Base-by-base conservation (phyloP, 1,140 invertebrate species). In the Drosophila asahinai region DNA sequence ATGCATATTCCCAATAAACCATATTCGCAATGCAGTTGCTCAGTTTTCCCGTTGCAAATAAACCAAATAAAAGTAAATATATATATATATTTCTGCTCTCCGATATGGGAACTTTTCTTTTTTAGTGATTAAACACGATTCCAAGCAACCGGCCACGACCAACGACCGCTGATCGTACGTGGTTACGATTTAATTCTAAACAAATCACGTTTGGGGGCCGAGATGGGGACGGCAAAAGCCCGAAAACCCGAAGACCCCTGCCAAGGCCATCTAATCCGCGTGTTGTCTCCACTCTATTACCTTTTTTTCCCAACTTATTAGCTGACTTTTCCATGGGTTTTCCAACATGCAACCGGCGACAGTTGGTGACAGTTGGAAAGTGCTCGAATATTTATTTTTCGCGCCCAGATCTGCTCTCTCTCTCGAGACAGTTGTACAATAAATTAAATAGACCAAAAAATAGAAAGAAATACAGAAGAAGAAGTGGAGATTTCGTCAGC, bases 61-160 rank as follows among this genome's bases (percentile, higher is more conserved):
- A 33, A 40, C 33, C 19, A 30, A 6, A 30, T 30, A 30, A 27
- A 42, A 38, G 7, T 40, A 42, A 2, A 14, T 27, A 25, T 25
- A 19, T 60, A 19, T 60, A 48, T 3, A 42, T 36, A 60, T 52
- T 62, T 65, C 63, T 63, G 63, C n/a, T 70, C 25, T 57, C 6
- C 43, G 57, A 67, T 77, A 51, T 55, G 75, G 49, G 42, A 17
- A 47, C 76, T 47, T 59, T 72, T 47, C 43, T 45, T 60, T 43
- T 75, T 79, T 62, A 62, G 30, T 76, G 81, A 89, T 89, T 79
- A 81, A 89, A 81, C 86, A 89, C 84, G 84, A 89, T 65, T 89
- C 67, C 54, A 22, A 30, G 45, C 71, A 61, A 47, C 45, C 51
- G 49, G 47, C 57, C 66, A 58, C 66, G 60, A 59, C 45, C 62